Evolutionary conservation across 2,888 invertebrate species (phyloP).

Genomic region (Frankliniella fusca): DNA sequence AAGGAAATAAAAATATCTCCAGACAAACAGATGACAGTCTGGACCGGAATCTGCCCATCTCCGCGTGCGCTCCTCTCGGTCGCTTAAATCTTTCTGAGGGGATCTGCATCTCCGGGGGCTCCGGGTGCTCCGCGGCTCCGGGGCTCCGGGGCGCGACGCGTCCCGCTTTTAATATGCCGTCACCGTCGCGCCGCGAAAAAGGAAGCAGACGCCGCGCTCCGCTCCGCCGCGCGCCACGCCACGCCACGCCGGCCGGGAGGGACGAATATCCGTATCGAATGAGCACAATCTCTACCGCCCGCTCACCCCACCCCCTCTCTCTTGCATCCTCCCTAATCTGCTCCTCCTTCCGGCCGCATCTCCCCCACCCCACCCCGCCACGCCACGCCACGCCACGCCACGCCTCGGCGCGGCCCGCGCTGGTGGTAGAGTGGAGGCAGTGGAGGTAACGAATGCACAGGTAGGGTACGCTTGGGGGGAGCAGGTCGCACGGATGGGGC

Average conservation of each 20-base stretch:
- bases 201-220: background rate
- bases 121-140: no score
- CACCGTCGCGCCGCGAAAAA: background rate
- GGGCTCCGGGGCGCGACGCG: background rate
- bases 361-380: background rate
- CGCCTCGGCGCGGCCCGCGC: background rate
- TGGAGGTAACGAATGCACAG: background rate
- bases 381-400: background rate
- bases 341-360: background rate
- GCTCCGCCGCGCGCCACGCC: no score
- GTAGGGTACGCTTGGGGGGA: background rate
- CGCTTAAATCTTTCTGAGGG: no score
- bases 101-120: no score
- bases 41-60: no score
- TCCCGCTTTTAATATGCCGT: background rate
- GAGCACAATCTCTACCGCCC: background rate
- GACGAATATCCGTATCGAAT: constrained; percentile 6
- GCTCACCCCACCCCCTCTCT: background rate
- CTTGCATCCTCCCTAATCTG: background rate
- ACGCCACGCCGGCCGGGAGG: background rate
- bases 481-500: background rate
- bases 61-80: no score
- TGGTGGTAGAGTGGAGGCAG: no score
- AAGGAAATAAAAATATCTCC: no score
- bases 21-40: no score